Percentiles rank a stretch among this genome's conserved stretches.
Conservation (phyloP, 1,140 invertebrate species). For the Drosophila athabasca region DNA sequence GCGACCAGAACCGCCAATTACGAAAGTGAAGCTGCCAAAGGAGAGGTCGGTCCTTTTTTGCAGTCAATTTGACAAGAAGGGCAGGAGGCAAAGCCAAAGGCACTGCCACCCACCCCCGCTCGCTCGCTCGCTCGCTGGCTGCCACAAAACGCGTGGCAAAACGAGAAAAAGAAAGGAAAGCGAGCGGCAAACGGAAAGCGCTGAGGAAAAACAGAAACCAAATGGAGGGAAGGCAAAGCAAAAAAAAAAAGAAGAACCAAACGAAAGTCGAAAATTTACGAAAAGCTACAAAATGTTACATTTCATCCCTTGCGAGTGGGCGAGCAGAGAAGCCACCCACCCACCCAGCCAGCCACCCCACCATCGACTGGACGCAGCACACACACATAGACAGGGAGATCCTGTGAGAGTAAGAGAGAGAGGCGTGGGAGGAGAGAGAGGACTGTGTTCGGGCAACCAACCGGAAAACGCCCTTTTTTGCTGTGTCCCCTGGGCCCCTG, state of each 20-base stretch:
- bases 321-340: constrained; percentile 24
- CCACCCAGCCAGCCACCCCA: too few relatives aligned
- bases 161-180: constrained; percentile 21
- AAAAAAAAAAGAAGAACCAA: constrained; percentile 59
- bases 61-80: constrained; percentile 81
- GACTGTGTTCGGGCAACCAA: constrained; percentile 70
- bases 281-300: constrained; percentile 82
- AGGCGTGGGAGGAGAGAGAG: constrained; percentile 28
- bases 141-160: constrained; percentile 57
- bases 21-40: constrained; percentile 82
- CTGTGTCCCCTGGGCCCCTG: constrained; percentile 43
- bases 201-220: constrained; percentile 26
- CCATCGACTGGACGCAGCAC: constrained; percentile 15
- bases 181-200: constrained; percentile 27
- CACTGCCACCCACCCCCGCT: constrained; percentile 38
- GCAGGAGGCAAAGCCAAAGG: constrained; percentile 74
- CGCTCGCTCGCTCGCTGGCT: constrained; percentile 10
- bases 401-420: constrained; percentile 8
- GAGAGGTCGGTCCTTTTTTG: constrained; percentile 78
- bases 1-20: constrained; percentile 82
- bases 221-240: constrained; percentile 28
- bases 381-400: constrained; percentile 9
- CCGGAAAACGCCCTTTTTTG: constrained; percentile 83
- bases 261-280: constrained; percentile 82
- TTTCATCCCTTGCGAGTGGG: constrained; percentile 71